Base-by-base conservation (phyloP, 2,113 vertebrate species). In the Muntiacus muntjak region DNA sequence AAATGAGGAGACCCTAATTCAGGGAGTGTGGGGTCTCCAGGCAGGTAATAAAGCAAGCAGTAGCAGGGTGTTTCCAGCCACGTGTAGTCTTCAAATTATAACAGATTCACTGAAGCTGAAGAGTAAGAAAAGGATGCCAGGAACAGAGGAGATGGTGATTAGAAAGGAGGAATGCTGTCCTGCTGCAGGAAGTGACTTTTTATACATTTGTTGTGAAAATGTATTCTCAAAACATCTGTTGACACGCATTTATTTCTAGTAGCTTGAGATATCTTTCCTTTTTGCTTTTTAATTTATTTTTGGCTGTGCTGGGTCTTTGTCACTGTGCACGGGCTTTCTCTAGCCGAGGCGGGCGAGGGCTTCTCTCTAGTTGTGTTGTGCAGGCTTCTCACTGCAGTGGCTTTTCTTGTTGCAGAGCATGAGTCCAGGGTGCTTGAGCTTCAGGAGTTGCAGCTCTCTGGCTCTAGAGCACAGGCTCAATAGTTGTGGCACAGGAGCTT, bases 311-410 rank as follows among this genome's bases (percentile, higher is more conserved):
- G 71, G 36, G 23, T 43, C 36, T 76, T 6, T 7, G 71, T 43
- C 3, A 1, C 71, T 43, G 71, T 0, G 0, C 36, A 3, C 2
- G 5, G n/a, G 36, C 67, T 74, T 74, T 40, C 67, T 23, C 67
- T 74, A 40, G 67, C 26, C 1, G 36, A 36, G 21, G 36, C 1
- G 21, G 21, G 67, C 67, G 6, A 2, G 5, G 23, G 36, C 71
- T 76, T 43, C 71, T 43, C 71, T 43, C 71, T 4, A 7, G 71
- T 7, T 43, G 71, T 7, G 40, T 7, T 76, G 23, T 26, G 23
- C 12, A 43, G 12, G 23, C 71, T 76, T 71, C 67, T 71, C n/a
- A 12, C 4, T 1, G n/a, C 19, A 36, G n/a, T 12, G 71, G 71
- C 71, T 26, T 25, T 23, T 76, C 71, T 4, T 43, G 71, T 7